Evolutionary conservation across 2,888 invertebrate genomes (phyloP), one percentile per base, ranked within the genome.

Genomic region (Ennomos erosarius): DNA sequence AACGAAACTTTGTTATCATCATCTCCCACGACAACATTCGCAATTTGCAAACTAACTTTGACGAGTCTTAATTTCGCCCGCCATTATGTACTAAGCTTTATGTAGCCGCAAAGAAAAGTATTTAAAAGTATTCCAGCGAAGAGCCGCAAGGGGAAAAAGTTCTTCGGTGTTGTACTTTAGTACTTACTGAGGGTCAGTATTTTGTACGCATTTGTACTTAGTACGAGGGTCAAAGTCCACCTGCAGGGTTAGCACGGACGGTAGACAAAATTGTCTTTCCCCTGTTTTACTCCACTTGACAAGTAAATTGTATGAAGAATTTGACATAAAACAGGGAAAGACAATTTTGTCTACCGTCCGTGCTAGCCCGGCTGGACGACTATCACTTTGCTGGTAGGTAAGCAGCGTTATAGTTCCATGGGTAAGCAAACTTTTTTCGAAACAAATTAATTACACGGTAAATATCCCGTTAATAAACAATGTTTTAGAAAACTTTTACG

Each of bases 41-140:
- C 68, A 75, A 77, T 75, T 75, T 73, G 73, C 72, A 70, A 74
- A 66, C 73, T 70, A 67, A 77, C 71, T 76, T 72, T 65, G 70
- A 69, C 71, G 75, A 75, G 73, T 60, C 59, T 56, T 56, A 58
- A 53, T 52, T 62, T 58, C 53, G 67, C 67, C 56, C 65, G 57
- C 67, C 62, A 69, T 69, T 78, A 71, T 75, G 73, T 76, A 77
- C 78, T 72, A 62, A 71, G 73, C 70, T 72, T 77, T 76, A 76
- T 74, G 73, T 73, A 70, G 72, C 71, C 67, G 63, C 63, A 58
- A 69, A 61, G 61, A 56, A 67, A 67, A 76, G 73, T 74, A 76
- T 77, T 77, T 76, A 73, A 67, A 69, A 71, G 73, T 69, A 70
- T 73, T 68, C 67, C 55, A 51, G 60, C 61, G 54, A 64, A 64